Conservation (phyloP, 1,140 invertebrate species). For the Orchesella cincta region DNA sequence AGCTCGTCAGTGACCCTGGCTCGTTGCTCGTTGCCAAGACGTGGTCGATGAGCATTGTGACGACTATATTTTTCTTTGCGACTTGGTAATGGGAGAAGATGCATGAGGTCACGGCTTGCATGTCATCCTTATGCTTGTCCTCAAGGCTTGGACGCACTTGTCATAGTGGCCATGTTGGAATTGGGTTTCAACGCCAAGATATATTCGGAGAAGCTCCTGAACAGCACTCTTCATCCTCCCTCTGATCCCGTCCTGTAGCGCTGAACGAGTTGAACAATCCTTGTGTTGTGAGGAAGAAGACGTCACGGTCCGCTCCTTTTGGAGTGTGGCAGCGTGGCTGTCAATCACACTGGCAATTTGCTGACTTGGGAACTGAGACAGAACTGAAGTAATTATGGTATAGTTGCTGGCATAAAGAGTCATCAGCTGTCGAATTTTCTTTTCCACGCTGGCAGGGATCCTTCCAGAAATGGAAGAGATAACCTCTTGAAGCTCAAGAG, state of each 20-base stretch:
- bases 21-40: slow-evolving; percentile 73
- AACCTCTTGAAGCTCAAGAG: slow-evolving; percentile 93
- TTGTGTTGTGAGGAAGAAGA: slow-evolving; percentile 95
- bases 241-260: slow-evolving; percentile 90
- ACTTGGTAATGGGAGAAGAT: slow-evolving; percentile 95
- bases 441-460: slow-evolving; percentile 89
- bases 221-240: slow-evolving; percentile 97
- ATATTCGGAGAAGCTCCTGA: slow-evolving; percentile 89
- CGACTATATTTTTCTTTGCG: slow-evolving; percentile 85
- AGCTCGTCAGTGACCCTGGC: slow-evolving; percentile 94
- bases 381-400: slow-evolving; percentile 98
- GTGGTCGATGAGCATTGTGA: slow-evolving; percentile 88
- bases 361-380: slow-evolving; percentile 96
- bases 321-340: slow-evolving; percentile 87
- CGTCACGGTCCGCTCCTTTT: slow-evolving; percentile 89
- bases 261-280: slow-evolving; percentile 93
- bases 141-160: slow-evolving; percentile 89
- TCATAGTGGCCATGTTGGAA: slow-evolving; percentile 98
- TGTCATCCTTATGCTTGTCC: slow-evolving; percentile 93
- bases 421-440: slow-evolving; percentile 92
- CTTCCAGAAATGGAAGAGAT: slow-evolving; percentile 92
- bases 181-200: slow-evolving; percentile 91
- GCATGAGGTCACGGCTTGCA: slow-evolving; percentile 80
- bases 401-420: slow-evolving; percentile 90
- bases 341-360: slow-evolving; percentile 96